Evolutionary conservation across 2,888 invertebrate species (phyloP).

Genomic region (Alloscopus bannaensis): DNA sequence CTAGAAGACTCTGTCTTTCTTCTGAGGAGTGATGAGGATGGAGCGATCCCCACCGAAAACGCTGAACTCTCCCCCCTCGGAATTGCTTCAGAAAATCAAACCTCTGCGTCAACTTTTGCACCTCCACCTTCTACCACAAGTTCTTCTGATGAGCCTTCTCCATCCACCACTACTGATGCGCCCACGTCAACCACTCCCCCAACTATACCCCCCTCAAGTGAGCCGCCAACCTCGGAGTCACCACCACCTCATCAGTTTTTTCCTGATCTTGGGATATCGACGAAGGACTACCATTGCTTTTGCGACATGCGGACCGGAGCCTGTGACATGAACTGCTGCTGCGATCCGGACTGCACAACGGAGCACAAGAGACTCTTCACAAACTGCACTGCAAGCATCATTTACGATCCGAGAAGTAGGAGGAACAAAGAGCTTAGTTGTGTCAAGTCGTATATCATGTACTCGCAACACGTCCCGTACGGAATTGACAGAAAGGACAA

Average conservation of each 20-base stretch:
- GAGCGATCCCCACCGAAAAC: not conserved
- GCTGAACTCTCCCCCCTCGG: not conserved
- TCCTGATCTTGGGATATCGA: not conserved
- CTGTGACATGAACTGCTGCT: constrained; percentile 91
- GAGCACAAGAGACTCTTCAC: constrained; percentile 80
- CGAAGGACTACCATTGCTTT: not conserved
- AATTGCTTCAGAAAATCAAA: not conserved
- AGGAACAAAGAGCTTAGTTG: constrained; percentile 76
- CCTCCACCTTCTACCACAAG: not conserved
- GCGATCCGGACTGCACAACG: constrained; percentile 84
- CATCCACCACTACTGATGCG: not conserved
- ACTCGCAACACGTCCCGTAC: constrained; percentile 77
- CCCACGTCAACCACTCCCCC: constrained; percentile 11
- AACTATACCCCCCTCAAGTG: not conserved
- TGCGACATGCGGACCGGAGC: constrained; percentile 77
- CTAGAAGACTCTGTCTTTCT: not conserved
- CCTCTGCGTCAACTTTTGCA: not conserved
- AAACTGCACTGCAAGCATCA: constrained; percentile 77
- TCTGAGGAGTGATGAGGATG: not conserved
- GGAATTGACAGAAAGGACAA: constrained; percentile 75
- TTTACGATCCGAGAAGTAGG: constrained; percentile 44
- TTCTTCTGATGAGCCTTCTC: not conserved
- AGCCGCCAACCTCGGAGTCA: too few species aligned
- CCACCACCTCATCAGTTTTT: too few species aligned
- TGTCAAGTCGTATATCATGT: constrained; percentile 78